phyloP scores from a whole-genome alignment of 2,113 vertebrate genomes.

The Picathartes gymnocephalus region DNA sequence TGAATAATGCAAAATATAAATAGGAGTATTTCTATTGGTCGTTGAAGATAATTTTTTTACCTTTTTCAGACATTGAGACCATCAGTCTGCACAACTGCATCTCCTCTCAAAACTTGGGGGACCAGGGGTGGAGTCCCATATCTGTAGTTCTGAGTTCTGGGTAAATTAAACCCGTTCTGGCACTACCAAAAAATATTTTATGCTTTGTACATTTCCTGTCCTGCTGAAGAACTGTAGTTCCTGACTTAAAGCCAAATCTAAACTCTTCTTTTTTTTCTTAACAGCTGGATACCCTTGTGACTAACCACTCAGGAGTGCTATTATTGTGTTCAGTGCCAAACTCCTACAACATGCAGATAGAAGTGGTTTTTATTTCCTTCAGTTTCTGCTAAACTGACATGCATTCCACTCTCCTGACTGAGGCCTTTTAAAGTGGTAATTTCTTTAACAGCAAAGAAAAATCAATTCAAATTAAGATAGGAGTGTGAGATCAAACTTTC shows the following conservation, averaged over 20 bases:
- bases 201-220: conserved; percentile 15
- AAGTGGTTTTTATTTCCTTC: not conserved
- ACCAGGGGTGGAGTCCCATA: not conserved
- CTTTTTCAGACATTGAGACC: not conserved
- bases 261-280: not conserved
- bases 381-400: conserved; percentile 1
- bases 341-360: conserved; percentile 18
- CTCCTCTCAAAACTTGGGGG: not conserved
- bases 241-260: conserved; percentile 20
- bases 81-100: not conserved
- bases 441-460: conserved; percentile 10
- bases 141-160: not conserved
- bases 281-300: conserved; percentile 36
- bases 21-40: not conserved
- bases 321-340: conserved; percentile 18
- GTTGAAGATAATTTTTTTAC: not conserved
- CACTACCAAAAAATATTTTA: not conserved
- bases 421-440: not conserved
- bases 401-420: not conserved
- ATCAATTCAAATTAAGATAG: not conserved
- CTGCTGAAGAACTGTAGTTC: conserved; percentile 19
- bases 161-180: conserved; percentile 13
- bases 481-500: not conserved
- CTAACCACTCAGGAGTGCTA: conserved; percentile 19
- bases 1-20: not conserved